Conservation (phyloP, 2,888 invertebrate genomes). For the Brenthis ino region DNA sequence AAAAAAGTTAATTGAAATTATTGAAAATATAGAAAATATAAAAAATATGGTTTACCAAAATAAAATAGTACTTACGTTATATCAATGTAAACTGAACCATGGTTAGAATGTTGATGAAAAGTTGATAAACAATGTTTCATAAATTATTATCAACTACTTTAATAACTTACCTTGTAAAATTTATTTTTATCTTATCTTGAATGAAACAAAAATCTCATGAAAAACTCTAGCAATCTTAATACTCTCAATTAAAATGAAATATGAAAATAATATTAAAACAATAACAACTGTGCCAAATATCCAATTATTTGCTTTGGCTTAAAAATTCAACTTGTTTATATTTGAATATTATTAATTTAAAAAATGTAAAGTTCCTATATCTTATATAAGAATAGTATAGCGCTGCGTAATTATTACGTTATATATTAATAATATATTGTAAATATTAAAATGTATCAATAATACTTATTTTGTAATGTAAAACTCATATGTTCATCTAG, state of each 20-base stretch:
- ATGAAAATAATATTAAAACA: constrained; percentile 3
- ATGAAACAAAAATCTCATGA: too few relatives aligned
- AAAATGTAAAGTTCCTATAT: constrained; percentile 69
- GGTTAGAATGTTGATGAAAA: too few relatives aligned
- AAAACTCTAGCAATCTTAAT: background rate
- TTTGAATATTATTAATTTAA: constrained; percentile 30
- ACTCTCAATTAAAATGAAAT: background rate
- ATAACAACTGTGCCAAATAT: constrained; percentile 29
- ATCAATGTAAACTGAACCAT: too few relatives aligned
- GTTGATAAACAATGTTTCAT: too few relatives aligned
- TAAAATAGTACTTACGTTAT: too few relatives aligned
- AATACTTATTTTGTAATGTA: constrained; percentile 1
- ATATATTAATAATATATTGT: constrained; percentile 8
- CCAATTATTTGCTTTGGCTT: background rate
- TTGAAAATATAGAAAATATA: too few relatives aligned
- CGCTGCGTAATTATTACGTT: constrained; percentile 18
- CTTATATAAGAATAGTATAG: constrained; percentile 23
- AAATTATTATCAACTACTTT: too few relatives aligned
- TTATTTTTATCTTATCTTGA: too few relatives aligned
- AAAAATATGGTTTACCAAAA: too few relatives aligned
- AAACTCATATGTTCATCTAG: constrained; percentile 29
- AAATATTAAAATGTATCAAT: constrained; percentile 5
- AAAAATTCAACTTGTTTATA: constrained; percentile 4
- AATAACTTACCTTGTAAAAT: too few relatives aligned
- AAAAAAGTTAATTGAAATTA: too few relatives aligned